phyloP scores from a whole-genome alignment of 2,888 invertebrate species.

The Dryocosmus kuriphilus region DNA sequence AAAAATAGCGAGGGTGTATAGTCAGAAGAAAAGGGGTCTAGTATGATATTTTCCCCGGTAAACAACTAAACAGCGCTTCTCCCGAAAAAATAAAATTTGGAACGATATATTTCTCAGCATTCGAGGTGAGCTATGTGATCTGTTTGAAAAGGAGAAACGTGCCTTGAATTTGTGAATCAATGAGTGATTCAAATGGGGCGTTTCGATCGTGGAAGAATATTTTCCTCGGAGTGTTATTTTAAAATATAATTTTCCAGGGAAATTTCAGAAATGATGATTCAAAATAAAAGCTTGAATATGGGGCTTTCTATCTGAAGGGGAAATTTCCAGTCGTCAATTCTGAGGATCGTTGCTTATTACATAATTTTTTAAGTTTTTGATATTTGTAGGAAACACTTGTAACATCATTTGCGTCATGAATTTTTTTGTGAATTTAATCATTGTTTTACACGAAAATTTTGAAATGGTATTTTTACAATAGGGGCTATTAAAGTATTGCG shows the following conservation, averaged over 20 bases:
- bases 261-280: background rate
- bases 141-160: background rate
- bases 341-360: too few relatives aligned
- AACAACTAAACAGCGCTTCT: background rate
- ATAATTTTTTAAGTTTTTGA: too few relatives aligned
- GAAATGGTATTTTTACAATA: too few relatives aligned
- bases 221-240: background rate
- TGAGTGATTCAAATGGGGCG: background rate
- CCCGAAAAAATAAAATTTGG: background rate
- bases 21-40: background rate
- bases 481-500: too few relatives aligned
- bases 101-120: constrained; percentile 9
- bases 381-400: too few relatives aligned
- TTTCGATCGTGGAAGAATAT: background rate
- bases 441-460: too few relatives aligned
- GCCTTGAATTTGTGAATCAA: background rate
- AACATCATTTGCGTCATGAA: too few relatives aligned
- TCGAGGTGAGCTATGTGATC: background rate
- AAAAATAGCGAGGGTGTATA: background rate
- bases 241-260: background rate
- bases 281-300: background rate
- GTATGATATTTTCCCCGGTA: background rate
- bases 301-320: too few relatives aligned
- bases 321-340: too few relatives aligned
- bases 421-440: too few relatives aligned